Evolutionary conservation across 1,140 invertebrate genomes (phyloP), one percentile per base, ranked within the genome.

Genomic region (Drosophila littoralis): DNA sequence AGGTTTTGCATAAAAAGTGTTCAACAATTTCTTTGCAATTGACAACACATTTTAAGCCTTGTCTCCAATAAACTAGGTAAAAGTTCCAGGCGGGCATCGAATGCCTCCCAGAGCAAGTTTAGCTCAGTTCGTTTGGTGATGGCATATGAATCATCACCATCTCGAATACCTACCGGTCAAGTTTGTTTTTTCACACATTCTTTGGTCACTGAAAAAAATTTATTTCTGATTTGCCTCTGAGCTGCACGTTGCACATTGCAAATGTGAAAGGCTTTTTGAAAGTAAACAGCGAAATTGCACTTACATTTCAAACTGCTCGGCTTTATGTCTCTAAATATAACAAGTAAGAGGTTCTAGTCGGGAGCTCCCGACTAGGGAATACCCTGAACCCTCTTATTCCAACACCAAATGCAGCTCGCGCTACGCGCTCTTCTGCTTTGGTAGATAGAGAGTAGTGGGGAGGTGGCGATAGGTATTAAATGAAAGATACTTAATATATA

Each of bases 221-320:
- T 17, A 52, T 58, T 69, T 69, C 50, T 45, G 66, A 69, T 69
- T 69, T 70, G 67, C 42, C 50, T 63, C 59, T 55, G 67, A 38
- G 51, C 59, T 13, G 58, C 43, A 7, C 33, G 3, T 10, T 42
- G 42, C 58, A 67, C 57, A 46, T 54, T 43, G 43, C 40, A 55
- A 54, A 71, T 54, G 68, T 76, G 74, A 76, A 76, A 76, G 74
- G 68, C 51, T 55, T 70, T 28, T 70, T 42, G 48, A 61, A 52
- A 52, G 57, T 36, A 60, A 60, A 69, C 12, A 10, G 50, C 40
- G 8, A 9, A 35, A 15, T 46, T 35, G 40, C 42, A 15, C 40
- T 17, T 17, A 45, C 42, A 43, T 12, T 15, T 59, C 7, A 9
- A 46, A 32, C 36, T 45, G n/a, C 36, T 22, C 52, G 5, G 10